phyloP scores from a whole-genome alignment of 2,888 invertebrate genomes.

The Scrobipalpa costella region DNA sequence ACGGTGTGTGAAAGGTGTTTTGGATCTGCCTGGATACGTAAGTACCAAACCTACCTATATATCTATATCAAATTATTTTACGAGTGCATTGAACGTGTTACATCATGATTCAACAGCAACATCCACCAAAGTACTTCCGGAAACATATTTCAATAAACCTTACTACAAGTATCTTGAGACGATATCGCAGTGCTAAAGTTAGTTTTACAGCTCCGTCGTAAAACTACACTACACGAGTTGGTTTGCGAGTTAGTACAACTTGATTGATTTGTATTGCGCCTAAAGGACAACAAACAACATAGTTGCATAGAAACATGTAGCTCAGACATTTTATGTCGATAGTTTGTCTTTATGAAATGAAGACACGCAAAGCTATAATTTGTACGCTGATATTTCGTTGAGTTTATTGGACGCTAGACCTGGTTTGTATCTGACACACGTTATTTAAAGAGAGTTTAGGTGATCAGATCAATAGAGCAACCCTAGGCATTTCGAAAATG shows the following conservation, averaged over 20 bases:
- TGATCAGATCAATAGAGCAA: neutral
- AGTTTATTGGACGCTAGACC: neutral
- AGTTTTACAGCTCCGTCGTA: conserved; percentile 1
- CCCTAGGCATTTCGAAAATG: no score
- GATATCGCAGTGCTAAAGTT: conserved; percentile 6
- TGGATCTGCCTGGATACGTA: no score
- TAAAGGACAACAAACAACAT: neutral
- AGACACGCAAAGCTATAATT: neutral
- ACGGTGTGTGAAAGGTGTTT: no score
- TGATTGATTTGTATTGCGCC: neutral
- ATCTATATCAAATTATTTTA: conserved; percentile 2
- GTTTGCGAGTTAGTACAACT: neutral
- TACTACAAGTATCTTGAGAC: neutral
- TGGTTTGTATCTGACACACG: neutral
- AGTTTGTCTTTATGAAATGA: neutral
- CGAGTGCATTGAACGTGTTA: conserved; percentile 1
- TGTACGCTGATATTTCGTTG: neutral
- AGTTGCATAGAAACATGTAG: conserved; percentile 6
- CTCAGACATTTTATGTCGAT: neutral
- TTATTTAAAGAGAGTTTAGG: neutral
- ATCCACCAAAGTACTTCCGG: neutral
- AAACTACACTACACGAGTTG: neutral
- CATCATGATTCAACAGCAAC: neutral
- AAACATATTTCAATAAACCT: neutral
- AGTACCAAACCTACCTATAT: no score